phyloP scores from a whole-genome alignment of 2,797 vertebrate species.

The Sebastiscus albofasciatus region DNA sequence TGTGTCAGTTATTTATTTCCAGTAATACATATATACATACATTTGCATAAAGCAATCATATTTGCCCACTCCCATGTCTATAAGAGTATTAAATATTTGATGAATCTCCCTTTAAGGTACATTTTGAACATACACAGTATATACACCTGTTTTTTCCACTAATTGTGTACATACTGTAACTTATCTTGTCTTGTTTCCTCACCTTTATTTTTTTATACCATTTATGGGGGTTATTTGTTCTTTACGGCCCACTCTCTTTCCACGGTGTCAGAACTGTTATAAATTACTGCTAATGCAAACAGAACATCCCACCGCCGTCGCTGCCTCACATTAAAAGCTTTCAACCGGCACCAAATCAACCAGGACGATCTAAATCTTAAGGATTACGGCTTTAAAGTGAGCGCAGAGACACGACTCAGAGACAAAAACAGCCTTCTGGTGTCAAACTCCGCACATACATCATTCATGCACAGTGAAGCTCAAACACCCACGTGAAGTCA shows the following conservation, averaged over 20 bases:
- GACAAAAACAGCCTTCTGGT: neutral
- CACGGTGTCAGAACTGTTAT: neutral
- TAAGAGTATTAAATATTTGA: no score
- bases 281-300: neutral
- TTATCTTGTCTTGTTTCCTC: no score
- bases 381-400: neutral
- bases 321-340: neutral
- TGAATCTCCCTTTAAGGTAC: no score
- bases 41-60: no score
- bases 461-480: neutral
- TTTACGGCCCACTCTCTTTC: neutral
- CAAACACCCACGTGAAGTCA: neutral
- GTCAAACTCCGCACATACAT: neutral
- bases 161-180: no score
- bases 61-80: no score
- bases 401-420: neutral
- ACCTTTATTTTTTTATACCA: neutral
- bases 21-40: no score
- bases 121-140: no score
- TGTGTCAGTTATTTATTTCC: no score
- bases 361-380: neutral
- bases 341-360: constrained; percentile 6
- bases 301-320: neutral
- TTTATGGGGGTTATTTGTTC: neutral
- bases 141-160: no score